phyloP scores from a whole-genome alignment of 2,888 invertebrate genomes.

The Bibio marci region DNA sequence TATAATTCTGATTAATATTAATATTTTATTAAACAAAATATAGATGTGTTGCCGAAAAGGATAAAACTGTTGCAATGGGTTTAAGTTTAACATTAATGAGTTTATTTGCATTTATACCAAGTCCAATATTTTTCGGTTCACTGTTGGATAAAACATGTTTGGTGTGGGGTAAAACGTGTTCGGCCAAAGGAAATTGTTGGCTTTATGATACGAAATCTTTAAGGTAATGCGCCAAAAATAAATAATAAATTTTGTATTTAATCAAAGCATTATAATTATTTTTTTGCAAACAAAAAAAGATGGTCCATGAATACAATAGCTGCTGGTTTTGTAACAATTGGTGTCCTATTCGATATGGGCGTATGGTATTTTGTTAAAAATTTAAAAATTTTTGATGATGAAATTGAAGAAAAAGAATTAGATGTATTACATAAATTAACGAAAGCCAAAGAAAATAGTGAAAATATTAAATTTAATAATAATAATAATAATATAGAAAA shows the following conservation, averaged over 20 bases:
- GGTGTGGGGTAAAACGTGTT: constrained; percentile 57
- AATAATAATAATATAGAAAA: too few species aligned
- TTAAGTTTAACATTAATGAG: constrained; percentile 50
- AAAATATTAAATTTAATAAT: too few species aligned
- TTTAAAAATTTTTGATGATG: constrained; percentile 50
- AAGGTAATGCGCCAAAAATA: constrained; percentile 18
- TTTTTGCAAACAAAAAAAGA: too few species aligned
- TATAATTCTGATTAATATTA: too few species aligned
- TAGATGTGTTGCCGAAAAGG: constrained; percentile 53
- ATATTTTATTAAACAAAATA: background rate
- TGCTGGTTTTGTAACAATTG: constrained; percentile 43
- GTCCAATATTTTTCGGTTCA: constrained; percentile 58
- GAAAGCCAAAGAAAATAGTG: too few species aligned
- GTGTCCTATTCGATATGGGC: constrained; percentile 44
- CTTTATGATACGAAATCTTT: constrained; percentile 48
- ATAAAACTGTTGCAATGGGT: constrained; percentile 55
- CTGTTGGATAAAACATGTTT: constrained; percentile 44
- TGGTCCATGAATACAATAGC: constrained; percentile 47
- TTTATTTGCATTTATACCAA: constrained; percentile 54
- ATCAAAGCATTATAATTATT: too few species aligned
- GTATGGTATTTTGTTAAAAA: constrained; percentile 54
- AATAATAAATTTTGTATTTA: too few species aligned
- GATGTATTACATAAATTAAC: too few species aligned
- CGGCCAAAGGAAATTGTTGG: constrained; percentile 56
- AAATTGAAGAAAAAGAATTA: constrained; percentile 25